phyloP scores from a whole-genome alignment of 2,113 vertebrate species.

The Triplophysa tibetana region DNA sequence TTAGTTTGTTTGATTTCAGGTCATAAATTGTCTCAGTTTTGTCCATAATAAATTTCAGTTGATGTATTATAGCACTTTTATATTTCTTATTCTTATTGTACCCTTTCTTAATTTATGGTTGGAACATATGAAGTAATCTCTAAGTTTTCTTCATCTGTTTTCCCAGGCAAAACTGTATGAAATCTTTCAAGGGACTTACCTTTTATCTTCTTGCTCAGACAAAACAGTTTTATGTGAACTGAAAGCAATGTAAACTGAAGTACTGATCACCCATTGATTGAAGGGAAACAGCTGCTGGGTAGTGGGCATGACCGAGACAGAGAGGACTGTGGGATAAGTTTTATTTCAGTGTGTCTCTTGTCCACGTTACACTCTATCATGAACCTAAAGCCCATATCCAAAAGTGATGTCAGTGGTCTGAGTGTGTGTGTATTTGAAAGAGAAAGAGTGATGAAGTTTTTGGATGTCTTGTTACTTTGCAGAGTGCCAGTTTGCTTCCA shows the following conservation, averaged over 20 bases:
- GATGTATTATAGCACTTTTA: background rate
- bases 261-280: slow-evolving; percentile 5
- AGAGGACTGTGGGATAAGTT: slow-evolving; percentile 19
- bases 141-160: background rate
- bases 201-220: background rate
- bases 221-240: background rate
- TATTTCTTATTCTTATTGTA: background rate
- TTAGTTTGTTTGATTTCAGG: background rate
- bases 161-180: background rate
- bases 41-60: background rate
- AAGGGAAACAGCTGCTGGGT: slow-evolving; percentile 12
- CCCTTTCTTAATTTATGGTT: slow-evolving; percentile 3
- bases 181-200: background rate
- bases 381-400: background rate
- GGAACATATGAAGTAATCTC: background rate
- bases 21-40: background rate
- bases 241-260: background rate
- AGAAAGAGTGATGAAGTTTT: background rate
- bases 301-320: background rate
- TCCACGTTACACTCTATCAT: background rate
- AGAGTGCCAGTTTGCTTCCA: background rate
- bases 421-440: background rate
- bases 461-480: background rate
- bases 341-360: background rate
- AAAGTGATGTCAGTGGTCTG: background rate